These are phyloP conservation scores for Dolichoris vasculosae DNA, from an alignment of 1,140 invertebrate species.

Conservation along the genomic window DNA sequence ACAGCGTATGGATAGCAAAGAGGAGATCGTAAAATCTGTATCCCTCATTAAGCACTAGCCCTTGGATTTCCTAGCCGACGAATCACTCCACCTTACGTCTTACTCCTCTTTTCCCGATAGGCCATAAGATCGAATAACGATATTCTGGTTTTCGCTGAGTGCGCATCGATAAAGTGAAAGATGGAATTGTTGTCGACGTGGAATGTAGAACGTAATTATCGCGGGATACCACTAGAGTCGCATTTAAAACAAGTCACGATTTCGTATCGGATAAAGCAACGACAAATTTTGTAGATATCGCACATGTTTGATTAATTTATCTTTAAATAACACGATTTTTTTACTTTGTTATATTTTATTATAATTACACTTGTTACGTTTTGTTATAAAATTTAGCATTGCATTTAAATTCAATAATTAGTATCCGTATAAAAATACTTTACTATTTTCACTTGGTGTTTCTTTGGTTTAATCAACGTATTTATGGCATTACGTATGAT, in stretches of 20 bases:
- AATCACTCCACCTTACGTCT: not conserved
- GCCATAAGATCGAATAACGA: not conserved
- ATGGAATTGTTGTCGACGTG: not conserved
- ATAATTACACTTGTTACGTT: no score
- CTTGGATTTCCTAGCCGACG: not conserved
- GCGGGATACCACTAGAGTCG: not conserved
- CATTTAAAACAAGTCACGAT: no score
- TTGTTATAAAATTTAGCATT: no score
- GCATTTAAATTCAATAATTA: no score
- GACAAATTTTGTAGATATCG: no score
- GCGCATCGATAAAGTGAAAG: not conserved
- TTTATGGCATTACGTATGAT: no score
- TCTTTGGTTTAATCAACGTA: no score
- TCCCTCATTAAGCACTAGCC: constrained; percentile 17
- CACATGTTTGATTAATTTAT: no score
- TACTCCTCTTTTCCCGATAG: not conserved
- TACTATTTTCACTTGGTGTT: no score
- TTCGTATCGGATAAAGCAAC: not conserved
- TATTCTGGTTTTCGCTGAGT: not conserved
- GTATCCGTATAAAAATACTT: no score
- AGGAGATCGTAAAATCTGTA: constrained; percentile 29
- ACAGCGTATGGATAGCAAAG: not conserved
- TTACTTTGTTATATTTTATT: no score
- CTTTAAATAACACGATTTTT: no score
- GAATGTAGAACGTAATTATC: not conserved